Evolutionary conservation across 2,113 vertebrate genomes (phyloP), one percentile per base, ranked within the genome.

Genomic region (Synodontis membranacea): DNA sequence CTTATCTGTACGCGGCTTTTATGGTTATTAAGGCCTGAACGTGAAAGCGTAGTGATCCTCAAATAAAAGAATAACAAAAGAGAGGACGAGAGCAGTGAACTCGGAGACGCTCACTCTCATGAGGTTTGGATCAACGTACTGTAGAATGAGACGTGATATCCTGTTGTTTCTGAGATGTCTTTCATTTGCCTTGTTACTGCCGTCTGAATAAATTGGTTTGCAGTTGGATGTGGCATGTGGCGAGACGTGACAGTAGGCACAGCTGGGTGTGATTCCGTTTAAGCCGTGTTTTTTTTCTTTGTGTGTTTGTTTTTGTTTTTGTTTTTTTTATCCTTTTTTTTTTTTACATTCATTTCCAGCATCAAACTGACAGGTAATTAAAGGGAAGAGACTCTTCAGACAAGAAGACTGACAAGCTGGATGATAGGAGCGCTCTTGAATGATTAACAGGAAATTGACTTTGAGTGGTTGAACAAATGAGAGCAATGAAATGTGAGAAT

Each of bases 371-470:
- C 48, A 72, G 25, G 82, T 46, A 19, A 10, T 37, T 83, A 66
- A 83, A 37, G 44, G 19, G 60, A n/a, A 82, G 56, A 46, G 80
- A 46, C 80, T 82, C n/a, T 31, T 82, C 80, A 19, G 25, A 44
- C 54, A 83, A 83, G 31, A 37, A 23, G n/a, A 50, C 42, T 70
- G 62, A 83, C 82, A 54, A 37, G 64, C 62, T 68, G 23, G 31
- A 72, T 28, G 66, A 28, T 70, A n/a, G 2, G 64, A 37, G 31
- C 6, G 14, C 17, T 39, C 48, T n/a, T 72, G 82, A 83, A 17
- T 83, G 82, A 72, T 42, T 25, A 84, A 72, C 66, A 42, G 66
- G 46, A 84, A 84, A 72, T 72, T 14, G 31, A 84, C 23, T 28
- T 72, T 52, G 48, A 84, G 66, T 84, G 66, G 50, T 80, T 80